Evolutionary conservation across 2,888 invertebrate genomes (phyloP).

Genomic region (Cheilosia variabilis): DNA sequence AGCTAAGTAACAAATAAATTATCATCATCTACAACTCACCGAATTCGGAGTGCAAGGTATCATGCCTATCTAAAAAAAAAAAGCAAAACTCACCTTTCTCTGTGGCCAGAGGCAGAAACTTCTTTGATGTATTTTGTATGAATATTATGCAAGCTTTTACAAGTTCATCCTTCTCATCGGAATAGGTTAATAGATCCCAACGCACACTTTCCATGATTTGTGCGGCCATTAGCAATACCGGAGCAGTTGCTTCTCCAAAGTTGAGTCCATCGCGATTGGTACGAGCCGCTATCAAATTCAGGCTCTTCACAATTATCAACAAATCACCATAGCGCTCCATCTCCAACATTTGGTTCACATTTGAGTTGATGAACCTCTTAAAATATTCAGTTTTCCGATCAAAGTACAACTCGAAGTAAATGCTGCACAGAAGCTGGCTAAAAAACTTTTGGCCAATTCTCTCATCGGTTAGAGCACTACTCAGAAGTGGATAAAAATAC

Average conservation of each 20-base stretch:
- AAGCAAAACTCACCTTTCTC: conserved; percentile 77
- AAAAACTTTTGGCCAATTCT: conserved; percentile 76
- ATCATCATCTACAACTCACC: too few species aligned
- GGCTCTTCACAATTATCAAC: conserved; percentile 77
- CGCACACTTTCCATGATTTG: conserved; percentile 80
- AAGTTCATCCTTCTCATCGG: conserved; percentile 78
- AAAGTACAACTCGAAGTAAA: conserved; percentile 77
- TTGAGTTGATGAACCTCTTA: conserved; percentile 78
- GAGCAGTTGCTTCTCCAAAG: conserved; percentile 79
- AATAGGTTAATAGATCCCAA: conserved; percentile 80
- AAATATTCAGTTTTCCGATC: conserved; percentile 78
- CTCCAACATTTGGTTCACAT: conserved; percentile 78
- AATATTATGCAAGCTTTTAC: conserved; percentile 78
- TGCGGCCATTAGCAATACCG: conserved; percentile 79
- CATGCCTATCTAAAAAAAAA: too few species aligned
- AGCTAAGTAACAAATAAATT: too few species aligned
- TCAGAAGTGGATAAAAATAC: conserved; percentile 76
- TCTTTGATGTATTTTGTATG: conserved; percentile 78
- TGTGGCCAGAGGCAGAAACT: conserved; percentile 78
- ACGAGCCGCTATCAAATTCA: conserved; percentile 77
- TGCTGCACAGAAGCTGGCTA: conserved; percentile 77
- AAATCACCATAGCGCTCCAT: conserved; percentile 66
- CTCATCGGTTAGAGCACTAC: conserved; percentile 72
- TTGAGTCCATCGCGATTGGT: conserved; percentile 74
- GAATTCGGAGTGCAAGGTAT: too few species aligned